Evolutionary conservation across 37 sponge, comb jelly and placozoan genomes (phyloP), one percentile per base, ranked within the genome.

Genomic region (Ephydatia muelleri): DNA sequence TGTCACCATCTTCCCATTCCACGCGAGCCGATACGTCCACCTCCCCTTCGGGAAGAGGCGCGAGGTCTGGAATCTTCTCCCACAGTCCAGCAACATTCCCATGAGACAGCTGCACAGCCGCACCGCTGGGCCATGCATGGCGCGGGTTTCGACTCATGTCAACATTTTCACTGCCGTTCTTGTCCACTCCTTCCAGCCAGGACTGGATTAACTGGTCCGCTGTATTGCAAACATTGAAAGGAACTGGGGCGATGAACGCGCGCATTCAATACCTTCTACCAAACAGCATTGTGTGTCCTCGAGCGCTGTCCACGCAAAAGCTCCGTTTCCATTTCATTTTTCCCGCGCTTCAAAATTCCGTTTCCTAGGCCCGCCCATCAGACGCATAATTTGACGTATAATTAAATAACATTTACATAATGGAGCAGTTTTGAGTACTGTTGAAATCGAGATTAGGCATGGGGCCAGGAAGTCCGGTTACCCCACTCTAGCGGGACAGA

Each of bases 1-100:
- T 81, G 27, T 74, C 75, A 9, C 80, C 89, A 0, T 68, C 68
- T 27, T 16, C 76, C 90, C 90, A 89, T 76, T 89, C 81, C 69
- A 85, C 27, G 23, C 26, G 8, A 3, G 75, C 49, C 27, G 80
- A 75, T 33, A 38, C 65, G 65, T 87, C 87, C 3, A 40, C 76
- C 9, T 38, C 72, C 0, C 43, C 28, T 28, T 27, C 47, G 40
- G 82, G 0, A 21, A 82, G 71, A 27, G 65, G n/a, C 30, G 9
- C n/a, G 43, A 25, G 32, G 19, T 23, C 30, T 9, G 9, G 25
- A 48, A 35, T 72, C 26, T 65, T 32, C 6, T 13, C 22, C 29
- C 27, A 36, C 30, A 30, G 36, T 2, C 11, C 32, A 0, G 28
- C 35, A 25, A 13, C 64, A 23, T 29, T 19, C 1, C n/a, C 34